Conservation (phyloP, 2,888 invertebrate genomes). For the Coenonympha arcania region DNA sequence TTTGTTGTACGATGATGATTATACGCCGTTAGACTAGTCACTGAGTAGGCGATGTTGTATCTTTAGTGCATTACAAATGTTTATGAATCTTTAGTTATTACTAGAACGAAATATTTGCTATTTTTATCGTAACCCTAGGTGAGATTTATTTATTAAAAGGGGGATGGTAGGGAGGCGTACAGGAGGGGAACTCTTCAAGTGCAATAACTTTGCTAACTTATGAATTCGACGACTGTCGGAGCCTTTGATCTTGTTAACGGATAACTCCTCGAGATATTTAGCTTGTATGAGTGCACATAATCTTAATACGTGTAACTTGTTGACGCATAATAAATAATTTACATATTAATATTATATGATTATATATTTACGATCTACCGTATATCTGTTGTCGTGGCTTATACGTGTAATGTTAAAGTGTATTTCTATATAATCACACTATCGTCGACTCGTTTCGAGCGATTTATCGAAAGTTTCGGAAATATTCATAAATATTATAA, state of each 20-base stretch:
- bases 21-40: constrained; percentile 72
- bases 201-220: constrained; percentile 38
- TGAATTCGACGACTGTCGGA: constrained; percentile 52
- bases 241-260: constrained; percentile 51
- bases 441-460: constrained; percentile 21
- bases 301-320: constrained; percentile 50
- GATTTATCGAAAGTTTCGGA: constrained; percentile 14
- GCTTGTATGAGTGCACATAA: constrained; percentile 35
- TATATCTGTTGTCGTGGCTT: constrained; percentile 60
- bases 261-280: constrained; percentile 46
- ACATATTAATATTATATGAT: constrained; percentile 28
- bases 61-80: constrained; percentile 65
- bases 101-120: constrained; percentile 63
- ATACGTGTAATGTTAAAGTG: constrained; percentile 29
- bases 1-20: constrained; percentile 57
- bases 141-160: constrained; percentile 59
- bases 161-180: background rate
- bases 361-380: constrained; percentile 33
- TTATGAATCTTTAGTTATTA: constrained; percentile 69
- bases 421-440: constrained; percentile 25
- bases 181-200: constrained; percentile 11
- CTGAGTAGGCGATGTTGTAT: constrained; percentile 69
- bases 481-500: constrained; percentile 11
- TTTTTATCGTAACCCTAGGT: constrained; percentile 55
- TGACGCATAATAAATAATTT: constrained; percentile 66